A percentile compares a stretch with the other conserved stretches of the same genome.
Conservation (phyloP, 1,140 invertebrate species). For the Grapholita molesta region DNA sequence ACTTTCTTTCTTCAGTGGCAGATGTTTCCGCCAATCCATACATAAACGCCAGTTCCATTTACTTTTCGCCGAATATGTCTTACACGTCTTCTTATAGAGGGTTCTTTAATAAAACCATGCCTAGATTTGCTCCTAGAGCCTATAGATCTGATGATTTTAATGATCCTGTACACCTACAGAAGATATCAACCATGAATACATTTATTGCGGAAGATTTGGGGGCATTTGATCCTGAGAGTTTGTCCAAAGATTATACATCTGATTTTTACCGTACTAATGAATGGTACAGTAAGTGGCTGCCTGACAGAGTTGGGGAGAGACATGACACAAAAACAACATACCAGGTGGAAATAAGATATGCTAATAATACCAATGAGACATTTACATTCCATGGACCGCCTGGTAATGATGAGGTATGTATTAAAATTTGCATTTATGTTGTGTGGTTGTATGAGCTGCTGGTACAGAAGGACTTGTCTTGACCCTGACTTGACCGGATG, state of each 20-base stretch:
- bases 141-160: constrained; percentile 96
- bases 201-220: constrained; percentile 91
- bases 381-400: constrained; percentile 96
- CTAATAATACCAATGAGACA: constrained; percentile 97
- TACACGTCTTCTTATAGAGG: constrained; percentile 97
- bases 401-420: constrained; percentile 87
- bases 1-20: constrained; percentile 95
- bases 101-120: constrained; percentile 98
- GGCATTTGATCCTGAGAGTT: constrained; percentile 85
- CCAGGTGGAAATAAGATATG: constrained; percentile 93
- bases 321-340: constrained; percentile 97
- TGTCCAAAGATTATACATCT: constrained; percentile 92
- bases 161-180: constrained; percentile 94
- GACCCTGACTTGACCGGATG: too few species aligned
- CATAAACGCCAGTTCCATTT: constrained; percentile 96
- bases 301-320: constrained; percentile 87
- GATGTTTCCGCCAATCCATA: constrained; percentile 96
- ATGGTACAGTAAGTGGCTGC: constrained; percentile 94
- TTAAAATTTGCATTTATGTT: constrained; percentile 28
- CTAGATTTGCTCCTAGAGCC: constrained; percentile 95
- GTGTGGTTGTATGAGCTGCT: too few species aligned
- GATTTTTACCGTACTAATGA: constrained; percentile 95
- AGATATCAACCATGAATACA: constrained; percentile 94
- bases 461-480: too few species aligned
- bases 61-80: constrained; percentile 96